Evolutionary conservation across 92 coral and sea anemone species (phyloP), one percentile per base, ranked within the genome.

Genomic region (Porites cylindrica): DNA sequence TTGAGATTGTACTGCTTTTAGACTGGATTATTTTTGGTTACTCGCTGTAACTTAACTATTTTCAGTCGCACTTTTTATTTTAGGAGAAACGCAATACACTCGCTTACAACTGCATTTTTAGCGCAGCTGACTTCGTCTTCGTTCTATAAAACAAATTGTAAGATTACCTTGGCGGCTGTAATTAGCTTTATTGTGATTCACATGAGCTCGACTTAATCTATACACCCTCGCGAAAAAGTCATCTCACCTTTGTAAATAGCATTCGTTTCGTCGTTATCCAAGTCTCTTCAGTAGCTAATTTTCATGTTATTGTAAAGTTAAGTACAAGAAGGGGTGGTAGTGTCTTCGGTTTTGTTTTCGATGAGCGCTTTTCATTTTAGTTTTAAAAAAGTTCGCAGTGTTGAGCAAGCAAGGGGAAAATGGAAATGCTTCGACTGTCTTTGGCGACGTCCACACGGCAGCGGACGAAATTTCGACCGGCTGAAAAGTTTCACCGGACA

Each of bases 41-140:
- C 53, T 75, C 17, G 64, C 64, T 52, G 43, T 50, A 65, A 67
- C 9, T 78, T 80, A 8, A 16, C 1, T 18, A 9, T n/a, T n/a
- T 43, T 17, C 47, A 38, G 47, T 38, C 47, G 47, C 6, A 18
- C 26, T 53, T 21, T 66, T 71, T 50, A 81, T 66, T 68, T 14
- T 69, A 66, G 75, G 85, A 69, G 68, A 3, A 21, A n/a, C 54
- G 9, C 38, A 6, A 19, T 51, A 29, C 66, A 13, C 77, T 63
- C 58, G 86, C 70, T 70, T 17, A 20, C 16, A 76, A 82, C 10
- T 52, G 69, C 54, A 82, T 82, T 82, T 82, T 82, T 82, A 69
- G 51, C 77, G 13, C 77, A 20, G 52, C 86, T 54, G 19, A 58
- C 19, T 24, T 82, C 32, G 77, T 60, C 12, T 54, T n/a, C 86